Evolutionary conservation across 1,140 invertebrate species (phyloP), one percentile per base, ranked within the genome.

Genomic region (Pseudomyrmex pallidus): DNA sequence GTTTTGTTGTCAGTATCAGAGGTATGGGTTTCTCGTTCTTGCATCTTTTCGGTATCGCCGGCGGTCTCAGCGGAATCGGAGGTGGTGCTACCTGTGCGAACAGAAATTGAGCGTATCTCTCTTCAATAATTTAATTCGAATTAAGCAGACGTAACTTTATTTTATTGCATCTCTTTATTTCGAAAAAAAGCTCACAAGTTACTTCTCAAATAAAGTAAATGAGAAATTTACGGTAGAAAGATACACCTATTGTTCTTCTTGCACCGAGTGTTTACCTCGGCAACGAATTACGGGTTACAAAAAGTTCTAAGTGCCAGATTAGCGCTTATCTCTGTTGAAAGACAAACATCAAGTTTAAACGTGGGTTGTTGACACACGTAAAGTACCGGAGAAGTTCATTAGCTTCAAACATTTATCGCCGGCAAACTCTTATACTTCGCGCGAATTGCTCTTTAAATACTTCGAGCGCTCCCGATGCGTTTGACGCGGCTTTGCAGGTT

Each of bases 31-130:
- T 92, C 91, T 93, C 94, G 84, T 92, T 95, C 78, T 94, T 95
- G 77, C 70, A 92, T 62, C 95, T 88, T 67, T 95, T 94, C 10
- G 94, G 94, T 25, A 95, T 94, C 5, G 94, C 93, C 17, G 94
- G 94, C 8, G 93, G 92, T 72, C 94, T 90, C 87, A 93, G 84
- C 48, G 95, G 95, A 70, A 95, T 93, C 68, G 95, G 95, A 25
- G 95, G 94, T 17, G 94, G 94, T 76, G 91, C 90, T 70, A 92
- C 89, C 91, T 93, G 76, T 22, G 35, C 2, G 35, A 35, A 35
- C 2, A 25, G 56, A 25, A 56, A 5, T 17, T 13, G 8, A 50
- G 12, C 13, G 10, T 67, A 52, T 56, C 9, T 67, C 13, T 15
- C 9, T 44, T 7, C 35, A 35, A 35, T 35, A 35, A 35, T 35